phyloP scores from a whole-genome alignment of 2,113 vertebrate genomes.

The Brachyistius frenatus region DNA sequence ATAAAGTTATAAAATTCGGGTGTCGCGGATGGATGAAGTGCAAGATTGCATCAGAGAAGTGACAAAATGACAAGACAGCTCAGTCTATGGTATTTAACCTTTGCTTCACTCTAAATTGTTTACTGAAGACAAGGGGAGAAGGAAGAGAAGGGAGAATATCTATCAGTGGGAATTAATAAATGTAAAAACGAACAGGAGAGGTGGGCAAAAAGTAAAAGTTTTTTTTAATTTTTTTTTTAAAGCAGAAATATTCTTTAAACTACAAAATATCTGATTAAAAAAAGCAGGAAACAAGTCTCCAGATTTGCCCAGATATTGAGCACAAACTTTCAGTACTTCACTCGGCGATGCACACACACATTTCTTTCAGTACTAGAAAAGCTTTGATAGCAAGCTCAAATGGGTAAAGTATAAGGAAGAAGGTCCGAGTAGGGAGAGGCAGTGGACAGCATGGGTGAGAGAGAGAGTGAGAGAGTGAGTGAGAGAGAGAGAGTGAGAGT shows the following conservation, averaged over 20 bases:
- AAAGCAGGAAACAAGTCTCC: not conserved
- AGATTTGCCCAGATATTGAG: too few relatives aligned
- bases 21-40: conserved; percentile 22
- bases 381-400: conserved; percentile 14
- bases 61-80: conserved; percentile 42
- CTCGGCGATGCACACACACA: not conserved
- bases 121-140: conserved; percentile 15
- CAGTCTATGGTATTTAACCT: conserved; percentile 16
- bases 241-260: too few relatives aligned
- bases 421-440: conserved; percentile 22
- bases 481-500: conserved; percentile 7
- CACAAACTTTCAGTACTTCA: not conserved
- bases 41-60: conserved; percentile 51
- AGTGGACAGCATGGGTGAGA: not conserved
- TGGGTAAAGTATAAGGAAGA: conserved; percentile 27
- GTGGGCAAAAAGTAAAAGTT: conserved; percentile 5
- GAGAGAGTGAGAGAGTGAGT: not conserved
- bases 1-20: conserved; percentile 10
- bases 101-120: conserved; percentile 49
- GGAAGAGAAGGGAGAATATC: conserved; percentile 18
- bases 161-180: conserved; percentile 39
- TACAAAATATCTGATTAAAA: too few relatives aligned
- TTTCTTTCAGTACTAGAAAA: not conserved
- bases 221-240: not conserved
- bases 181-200: conserved; percentile 7